Base-by-base conservation (phyloP, 2,888 invertebrate species). In the Lepidochrysops patricia region DNA sequence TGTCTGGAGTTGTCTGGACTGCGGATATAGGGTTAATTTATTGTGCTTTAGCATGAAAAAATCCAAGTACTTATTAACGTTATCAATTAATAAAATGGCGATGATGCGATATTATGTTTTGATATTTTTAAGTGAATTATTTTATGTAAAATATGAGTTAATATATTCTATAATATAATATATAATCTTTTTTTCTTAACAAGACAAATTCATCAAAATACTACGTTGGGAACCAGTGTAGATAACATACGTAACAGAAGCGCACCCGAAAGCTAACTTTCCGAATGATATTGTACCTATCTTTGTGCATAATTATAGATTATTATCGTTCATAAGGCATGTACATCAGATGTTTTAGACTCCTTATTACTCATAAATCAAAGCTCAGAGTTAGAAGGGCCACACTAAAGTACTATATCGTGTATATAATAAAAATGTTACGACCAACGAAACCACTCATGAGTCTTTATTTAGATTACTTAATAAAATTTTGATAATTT, bases 381-480 rank as follows among this genome's bases (percentile, higher is more conserved):
- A 29, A 29, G 29, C 4, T 29, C 19, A 32, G 27, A 13, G n/a
- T 52, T 9, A 50, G 32, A 13, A 54, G 54, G 54, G 13, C 29
- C 15, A 29, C 9, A 52, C 26, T 27, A 49, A 7, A 52, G 12
- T 29, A 52, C 52, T 29, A 52, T 27, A 9, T 12, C 12, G 15
- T 19, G 15, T 54, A 19, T 54, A 54, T 32, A 54, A 54, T 54
- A 54, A 66, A 64, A 64, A 63, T 59, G 50, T 63, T 23, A 64
- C 63, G 61, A 66, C 57, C 65, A 56, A 63, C 64, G 63, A 63
- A 65, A 62, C 58, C 62, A 63, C 60, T 62, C 62, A 61, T 58
- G 37, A 43, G 19, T 64, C 63, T 64, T 64, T 64, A 66, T 65
- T 66, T 65, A 65, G 54, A 62, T 59, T 23, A 52, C 9, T 26